phyloP scores from a whole-genome alignment of 2,113 vertebrate species.

The Variabilichromis moorii region DNA sequence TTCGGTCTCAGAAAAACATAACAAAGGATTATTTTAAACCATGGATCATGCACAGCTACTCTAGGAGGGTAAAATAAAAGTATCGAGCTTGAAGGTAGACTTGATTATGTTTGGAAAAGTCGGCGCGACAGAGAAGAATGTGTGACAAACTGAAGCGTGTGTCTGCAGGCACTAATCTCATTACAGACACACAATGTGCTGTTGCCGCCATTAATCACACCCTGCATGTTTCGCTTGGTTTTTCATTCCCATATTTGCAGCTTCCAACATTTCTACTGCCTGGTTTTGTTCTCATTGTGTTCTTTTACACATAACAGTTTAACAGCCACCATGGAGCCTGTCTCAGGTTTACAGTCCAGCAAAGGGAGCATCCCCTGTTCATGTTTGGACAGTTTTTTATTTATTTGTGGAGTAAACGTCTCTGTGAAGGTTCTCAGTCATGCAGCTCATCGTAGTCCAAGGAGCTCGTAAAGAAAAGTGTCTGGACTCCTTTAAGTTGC shows the following conservation, averaged over 20 bases:
- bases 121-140: not conserved
- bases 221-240: not conserved
- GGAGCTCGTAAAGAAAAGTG: not conserved
- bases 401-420: not conserved
- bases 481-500: not conserved
- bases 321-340: not conserved
- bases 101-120: not conserved
- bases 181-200: not conserved
- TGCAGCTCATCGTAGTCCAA: not conserved
- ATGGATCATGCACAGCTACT: not conserved
- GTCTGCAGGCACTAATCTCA: not conserved
- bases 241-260: not conserved
- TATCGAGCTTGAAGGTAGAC: not conserved
- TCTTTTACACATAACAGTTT: not conserved
- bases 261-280: not conserved
- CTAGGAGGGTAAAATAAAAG: not conserved
- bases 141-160: not conserved
- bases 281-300: not conserved
- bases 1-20: not conserved
- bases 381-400: not conserved
- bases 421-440: not conserved
- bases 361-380: fast-evolving
- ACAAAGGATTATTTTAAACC: not conserved
- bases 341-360: not conserved
- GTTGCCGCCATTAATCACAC: not conserved